Evolutionary conservation across 1,140 invertebrate genomes (phyloP).

Genomic region (Euschistus heros): DNA sequence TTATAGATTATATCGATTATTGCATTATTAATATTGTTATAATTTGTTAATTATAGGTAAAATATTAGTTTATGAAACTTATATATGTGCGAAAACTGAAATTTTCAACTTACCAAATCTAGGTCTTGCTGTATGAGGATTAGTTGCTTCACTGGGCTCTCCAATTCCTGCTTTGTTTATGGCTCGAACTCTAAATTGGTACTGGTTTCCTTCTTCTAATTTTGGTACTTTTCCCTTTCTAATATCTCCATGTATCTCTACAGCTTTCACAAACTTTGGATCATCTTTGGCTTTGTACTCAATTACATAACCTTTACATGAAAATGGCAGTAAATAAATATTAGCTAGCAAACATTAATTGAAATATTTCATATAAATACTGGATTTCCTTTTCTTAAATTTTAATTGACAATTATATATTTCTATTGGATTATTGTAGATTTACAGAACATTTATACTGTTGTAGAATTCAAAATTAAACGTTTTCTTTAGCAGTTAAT

Average conservation of each 20-base stretch:
- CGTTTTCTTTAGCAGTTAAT: no score
- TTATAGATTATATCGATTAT: conserved; percentile 17
- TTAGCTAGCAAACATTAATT: conserved; percentile 5
- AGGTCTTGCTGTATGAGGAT: conserved; percentile 90
- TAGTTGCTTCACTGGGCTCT: conserved; percentile 88
- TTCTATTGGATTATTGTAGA: no score
- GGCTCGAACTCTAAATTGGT: conserved; percentile 89
- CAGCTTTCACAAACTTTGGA: conserved; percentile 53
- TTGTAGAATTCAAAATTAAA: no score
- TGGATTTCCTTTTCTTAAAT: not conserved
- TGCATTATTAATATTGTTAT: not conserved
- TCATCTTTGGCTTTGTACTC: conserved; percentile 70
- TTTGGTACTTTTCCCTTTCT: conserved; percentile 76
- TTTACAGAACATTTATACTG: no score
- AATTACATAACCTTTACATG: conserved; percentile 68
- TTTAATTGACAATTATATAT: not conserved
- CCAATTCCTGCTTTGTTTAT: conserved; percentile 93
- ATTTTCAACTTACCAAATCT: conserved; percentile 61
- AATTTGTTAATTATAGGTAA: not conserved
- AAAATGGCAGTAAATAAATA: conserved; percentile 18
- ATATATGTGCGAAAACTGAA: not conserved
- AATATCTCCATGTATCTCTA: conserved; percentile 62
- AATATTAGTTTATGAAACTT: not conserved
- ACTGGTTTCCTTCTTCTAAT: conserved; percentile 86
- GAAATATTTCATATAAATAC: not conserved